Evolutionary conservation across 2,888 invertebrate species (phyloP), one percentile per base, ranked within the genome.

Genomic region (Prionchulus punctatus): DNA sequence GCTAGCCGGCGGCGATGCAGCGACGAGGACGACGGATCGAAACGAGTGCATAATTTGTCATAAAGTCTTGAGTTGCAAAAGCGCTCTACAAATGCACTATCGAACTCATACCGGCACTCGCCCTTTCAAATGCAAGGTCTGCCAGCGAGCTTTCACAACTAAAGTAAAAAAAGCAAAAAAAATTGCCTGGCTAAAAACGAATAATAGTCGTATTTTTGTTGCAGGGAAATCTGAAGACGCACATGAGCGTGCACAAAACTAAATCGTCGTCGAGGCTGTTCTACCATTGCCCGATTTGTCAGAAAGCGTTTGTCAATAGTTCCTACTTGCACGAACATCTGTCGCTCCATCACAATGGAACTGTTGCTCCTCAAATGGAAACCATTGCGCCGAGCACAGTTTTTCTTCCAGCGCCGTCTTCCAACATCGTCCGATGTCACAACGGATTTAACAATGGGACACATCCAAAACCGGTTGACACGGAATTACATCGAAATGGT

Each of bases 41-140:
- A 98, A 98, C 73, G 92, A 98, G 75, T 98, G 98, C 76, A 85
- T 92, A 59, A 88, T 98, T 65, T 98, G 98, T 73, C 88, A 92
- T 74, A 81, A 91, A 62, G 86, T 92, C 56, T 80, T 94, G 64
- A 92, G 92, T 62, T 94, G 92, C 74, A 91, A 92, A 75, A 91
- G 73, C 57, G 76, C 76, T 1, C 70, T 76, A 18, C 75, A 77
- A 65, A 76, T 76, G 76, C 76, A 77, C 64, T 76, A 77, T 63
- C 62, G 75, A 23, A 75, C 75, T 52, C 76, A 76, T 63, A 75
- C 75, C 1, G 71, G 64, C 91, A 94, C 71, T 90, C 82, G 96
- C 57, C 96, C 96, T 53, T 98, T 89, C 77, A 90, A 90, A 77
- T 98, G 98, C 79, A 92, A 94, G 76, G 88, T 94, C 64, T 98